phyloP scores from a whole-genome alignment of 1,140 invertebrate genomes.

The Drosophila mauritiana region DNA sequence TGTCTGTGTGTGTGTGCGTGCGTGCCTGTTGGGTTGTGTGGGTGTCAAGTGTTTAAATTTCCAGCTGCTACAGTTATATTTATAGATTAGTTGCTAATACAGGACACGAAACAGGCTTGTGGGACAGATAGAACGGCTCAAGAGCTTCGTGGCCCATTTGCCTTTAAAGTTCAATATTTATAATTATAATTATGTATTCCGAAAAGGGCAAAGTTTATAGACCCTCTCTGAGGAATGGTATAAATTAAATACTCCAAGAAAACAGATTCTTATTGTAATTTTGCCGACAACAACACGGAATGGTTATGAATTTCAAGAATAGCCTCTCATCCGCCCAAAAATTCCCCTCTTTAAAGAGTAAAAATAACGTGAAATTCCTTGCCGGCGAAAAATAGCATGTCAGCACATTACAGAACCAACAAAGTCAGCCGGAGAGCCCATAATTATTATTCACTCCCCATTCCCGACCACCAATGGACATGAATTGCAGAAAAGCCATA shows the following conservation, averaged over 20 bases:
- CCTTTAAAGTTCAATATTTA: neutral
- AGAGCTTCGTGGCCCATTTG: neutral
- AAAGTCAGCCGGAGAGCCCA: conserved; percentile 50
- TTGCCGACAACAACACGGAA: no score
- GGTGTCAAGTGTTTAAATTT: conserved; percentile 71
- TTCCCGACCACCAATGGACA: conserved; percentile 42
- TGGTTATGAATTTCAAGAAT: neutral
- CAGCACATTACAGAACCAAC: conserved; percentile 55
- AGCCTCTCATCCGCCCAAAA: no score
- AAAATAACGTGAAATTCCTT: neutral
- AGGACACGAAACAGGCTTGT: neutral
- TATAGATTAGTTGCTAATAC: conserved; percentile 18
- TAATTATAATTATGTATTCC: neutral
- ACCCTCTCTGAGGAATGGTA: neutral
- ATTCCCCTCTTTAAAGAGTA: conserved; percentile 6
- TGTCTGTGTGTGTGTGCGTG: neutral
- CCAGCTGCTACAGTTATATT: conserved; percentile 50
- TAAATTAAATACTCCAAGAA: no score
- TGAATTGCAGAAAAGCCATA: conserved; percentile 74
- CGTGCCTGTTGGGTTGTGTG: conserved; percentile 12
- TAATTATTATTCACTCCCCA: conserved; percentile 61
- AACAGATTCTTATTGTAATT: no score
- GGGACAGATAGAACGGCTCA: no score
- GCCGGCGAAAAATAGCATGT: conserved; percentile 64
- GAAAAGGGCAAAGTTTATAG: neutral